Base-by-base conservation (phyloP, 2,888 invertebrate genomes). In the Erebia ligea region DNA sequence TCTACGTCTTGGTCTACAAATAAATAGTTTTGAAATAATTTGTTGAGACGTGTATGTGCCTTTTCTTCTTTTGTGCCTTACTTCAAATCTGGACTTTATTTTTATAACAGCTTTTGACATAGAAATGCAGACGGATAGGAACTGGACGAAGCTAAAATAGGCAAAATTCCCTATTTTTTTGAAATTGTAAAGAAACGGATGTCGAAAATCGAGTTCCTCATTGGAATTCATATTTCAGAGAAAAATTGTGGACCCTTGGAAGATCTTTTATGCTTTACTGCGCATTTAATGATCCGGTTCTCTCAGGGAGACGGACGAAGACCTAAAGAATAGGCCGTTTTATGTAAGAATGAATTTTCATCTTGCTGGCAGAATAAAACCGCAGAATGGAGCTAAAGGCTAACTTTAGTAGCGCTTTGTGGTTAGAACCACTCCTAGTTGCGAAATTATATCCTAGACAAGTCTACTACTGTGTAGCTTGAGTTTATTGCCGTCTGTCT, bases 401-500 rank as follows among this genome's bases (percentile, higher is more conserved):
- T 75, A 77, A 75, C 73, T 76, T 74, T 67, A 74, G 73, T 70
- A 73, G 72, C 64, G 73, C 72, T 74, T 77, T 73, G 77, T 73
- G 76, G 77, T 76, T 61, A 74, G 68, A 72, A 67, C 58, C 62
- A 48, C 72, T 71, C 68, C 73, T 73, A 69, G 71, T 57, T 62
- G 65, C 67, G 69, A 70, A 73, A 73, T 72, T 70, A 69, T 75
- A 75, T 73, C 71, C 66, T 68, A 68, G 62, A 69, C 59, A 45
- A 17, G 17, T 48, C 50, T 50, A 63, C 34, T 71, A 66, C 64
- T 57, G 75, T 65, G 56, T 76, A 68, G 74, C 71, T 67, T 73
- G 61, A 74, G 68, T 74, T 76, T 76, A 78, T 77, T 75, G 78
- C 79, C 78, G 78, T 81, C 77, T 76, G 73, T 56, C 34, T 50